A percentile compares a stretch with the other conserved stretches of the same genome.
These are phyloP conservation scores for Daboia siamensis DNA, from an alignment of 2,113 vertebrate genomes.

Conservation along the genomic window DNA sequence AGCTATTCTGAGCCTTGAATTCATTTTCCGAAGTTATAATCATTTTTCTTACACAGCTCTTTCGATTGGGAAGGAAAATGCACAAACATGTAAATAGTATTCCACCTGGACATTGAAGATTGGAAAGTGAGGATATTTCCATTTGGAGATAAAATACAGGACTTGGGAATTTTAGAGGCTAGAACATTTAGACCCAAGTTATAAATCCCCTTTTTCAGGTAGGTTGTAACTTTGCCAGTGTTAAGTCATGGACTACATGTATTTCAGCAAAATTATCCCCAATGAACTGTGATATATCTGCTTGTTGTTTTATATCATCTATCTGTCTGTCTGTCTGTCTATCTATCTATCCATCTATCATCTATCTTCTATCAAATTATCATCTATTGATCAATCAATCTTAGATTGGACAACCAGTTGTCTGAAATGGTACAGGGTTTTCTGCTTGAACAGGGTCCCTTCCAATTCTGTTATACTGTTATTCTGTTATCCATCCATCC, in stretches of 20 bases:
- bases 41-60: constrained; percentile 61
- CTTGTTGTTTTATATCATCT: background rate
- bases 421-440: no score
- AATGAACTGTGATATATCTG: background rate
- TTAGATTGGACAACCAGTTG: no score
- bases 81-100: constrained; percentile 51
- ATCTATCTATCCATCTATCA: no score
- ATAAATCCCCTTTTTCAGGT: background rate
- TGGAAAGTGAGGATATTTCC: constrained; percentile 50
- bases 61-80: constrained; percentile 60
- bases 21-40: constrained; percentile 56
- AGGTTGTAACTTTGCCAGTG: background rate
- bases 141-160: constrained; percentile 21
- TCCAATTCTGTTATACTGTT: no score
- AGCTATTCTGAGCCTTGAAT: constrained; percentile 55
- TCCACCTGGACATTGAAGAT: constrained; percentile 53
- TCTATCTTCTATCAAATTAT: no score
- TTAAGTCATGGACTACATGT: background rate
- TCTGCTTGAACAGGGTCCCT: no score
- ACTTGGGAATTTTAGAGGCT: constrained; percentile 26
- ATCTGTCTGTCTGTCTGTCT: no score
- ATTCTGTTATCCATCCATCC: no score
- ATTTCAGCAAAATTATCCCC: background rate
- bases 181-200: constrained; percentile 15
- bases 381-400: no score